Percentiles rank a stretch among this genome's conserved stretches.
Conservation (phyloP, 2,888 invertebrate species). For the Acrocera orbiculus region DNA sequence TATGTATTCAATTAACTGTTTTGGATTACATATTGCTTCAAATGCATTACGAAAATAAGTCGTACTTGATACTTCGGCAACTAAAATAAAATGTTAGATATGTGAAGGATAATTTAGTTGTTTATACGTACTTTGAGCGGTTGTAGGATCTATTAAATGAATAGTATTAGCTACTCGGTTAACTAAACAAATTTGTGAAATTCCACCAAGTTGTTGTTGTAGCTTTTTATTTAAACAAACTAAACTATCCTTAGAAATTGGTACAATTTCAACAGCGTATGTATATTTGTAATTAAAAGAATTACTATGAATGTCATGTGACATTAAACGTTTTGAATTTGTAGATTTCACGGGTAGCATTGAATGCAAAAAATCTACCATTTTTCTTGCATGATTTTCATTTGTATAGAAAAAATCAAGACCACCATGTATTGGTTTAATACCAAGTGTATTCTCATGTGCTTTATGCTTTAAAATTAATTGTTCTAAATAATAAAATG, state of each 20-base stretch:
- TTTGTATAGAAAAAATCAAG: slow-evolving; percentile 87
- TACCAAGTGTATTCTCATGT: slow-evolving; percentile 75
- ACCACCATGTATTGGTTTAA: slow-evolving; percentile 73
- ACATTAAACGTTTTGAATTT: slow-evolving; percentile 86
- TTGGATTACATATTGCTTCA: slow-evolving; percentile 71
- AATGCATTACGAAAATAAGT: slow-evolving; percentile 80
- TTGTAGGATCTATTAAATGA: slow-evolving; percentile 81
- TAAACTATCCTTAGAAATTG: slow-evolving; percentile 84
- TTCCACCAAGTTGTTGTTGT: slow-evolving; percentile 71
- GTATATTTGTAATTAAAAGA: slow-evolving; percentile 93
- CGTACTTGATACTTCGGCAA: slow-evolving; percentile 65
- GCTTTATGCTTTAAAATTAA: slow-evolving; percentile 89
- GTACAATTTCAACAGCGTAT: slow-evolving; percentile 86
- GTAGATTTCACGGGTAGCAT: slow-evolving; percentile 77
- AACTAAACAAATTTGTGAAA: slow-evolving; percentile 75
- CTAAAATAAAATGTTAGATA: slow-evolving; percentile 31
- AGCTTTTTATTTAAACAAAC: slow-evolving; percentile 78
- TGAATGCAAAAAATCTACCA: slow-evolving; percentile 81
- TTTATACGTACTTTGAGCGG: slow-evolving; percentile 52
- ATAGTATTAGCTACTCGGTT: slow-evolving; percentile 75
- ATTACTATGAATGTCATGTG: slow-evolving; percentile 95
- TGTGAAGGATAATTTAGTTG: background rate
- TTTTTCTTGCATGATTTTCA: slow-evolving; percentile 80
- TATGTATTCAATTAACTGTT: slow-evolving; percentile 77
- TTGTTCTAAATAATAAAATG: slow-evolving; percentile 94